These are phyloP conservation scores for Rhynchonema sp. DNA, from an alignment of 2,888 invertebrate genomes.

Conservation along the genomic window DNA sequence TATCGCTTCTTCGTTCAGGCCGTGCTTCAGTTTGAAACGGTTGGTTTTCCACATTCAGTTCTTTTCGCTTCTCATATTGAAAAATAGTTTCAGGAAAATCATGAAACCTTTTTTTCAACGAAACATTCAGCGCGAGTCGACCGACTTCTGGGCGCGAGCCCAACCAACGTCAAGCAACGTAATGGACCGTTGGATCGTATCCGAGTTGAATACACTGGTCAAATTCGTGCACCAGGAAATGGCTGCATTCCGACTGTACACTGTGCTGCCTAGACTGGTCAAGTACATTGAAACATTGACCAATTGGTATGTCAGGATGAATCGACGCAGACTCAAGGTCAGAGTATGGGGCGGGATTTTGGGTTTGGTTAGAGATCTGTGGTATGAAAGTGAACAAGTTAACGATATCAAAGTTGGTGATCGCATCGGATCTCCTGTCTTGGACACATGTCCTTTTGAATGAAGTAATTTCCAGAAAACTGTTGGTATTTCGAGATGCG, in stretches of 20 bases:
- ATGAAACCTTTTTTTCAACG: neutral
- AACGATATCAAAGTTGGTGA: too few relatives aligned
- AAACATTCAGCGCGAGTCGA: neutral
- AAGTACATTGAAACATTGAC: slow-evolving; percentile 93
- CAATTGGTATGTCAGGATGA: slow-evolving; percentile 96
- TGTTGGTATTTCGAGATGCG: too few relatives aligned
- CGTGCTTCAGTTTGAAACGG: slow-evolving; percentile 47
- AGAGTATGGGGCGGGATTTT: too few relatives aligned
- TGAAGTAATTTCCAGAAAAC: too few relatives aligned
- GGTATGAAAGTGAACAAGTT: too few relatives aligned
- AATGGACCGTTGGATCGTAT: slow-evolving; percentile 92
- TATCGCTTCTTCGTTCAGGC: slow-evolving; percentile 77
- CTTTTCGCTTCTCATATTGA: neutral
- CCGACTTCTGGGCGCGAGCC: neutral
- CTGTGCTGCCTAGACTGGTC: slow-evolving; percentile 74
- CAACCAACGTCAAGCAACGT: slow-evolving; percentile 42
- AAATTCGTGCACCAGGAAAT: slow-evolving; percentile 74
- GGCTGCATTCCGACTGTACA: slow-evolving; percentile 70
- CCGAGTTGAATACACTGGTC: slow-evolving; percentile 79
- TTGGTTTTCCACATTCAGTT: neutral
- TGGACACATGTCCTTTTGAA: too few relatives aligned
- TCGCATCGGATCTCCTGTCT: too few relatives aligned
- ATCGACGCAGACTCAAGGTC: slow-evolving; percentile 73
- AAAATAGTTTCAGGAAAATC: too few relatives aligned
- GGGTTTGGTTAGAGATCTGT: too few relatives aligned